Base-by-base conservation (phyloP, 1,140 invertebrate genomes). In the Muscidifurax raptorellus region DNA sequence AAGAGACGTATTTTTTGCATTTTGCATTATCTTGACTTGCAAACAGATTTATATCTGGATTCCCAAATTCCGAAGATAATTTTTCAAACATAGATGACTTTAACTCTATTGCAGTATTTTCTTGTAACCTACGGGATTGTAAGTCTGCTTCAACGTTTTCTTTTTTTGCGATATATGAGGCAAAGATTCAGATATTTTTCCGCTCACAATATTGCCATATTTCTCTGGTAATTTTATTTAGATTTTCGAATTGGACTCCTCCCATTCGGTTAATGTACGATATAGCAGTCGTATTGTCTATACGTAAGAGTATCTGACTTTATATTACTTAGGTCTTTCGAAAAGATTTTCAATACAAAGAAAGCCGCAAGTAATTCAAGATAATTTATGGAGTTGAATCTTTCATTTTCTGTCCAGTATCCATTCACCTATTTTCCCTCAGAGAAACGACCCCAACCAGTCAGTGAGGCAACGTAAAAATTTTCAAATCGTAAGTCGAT, bases 141-240 rank as follows among this genome's bases (percentile, higher is more conserved):
- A 36, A 10, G 71, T 86, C 82, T 18, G 85, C 85, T 0, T 81
- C 74, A 22, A 72, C 30, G 76, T 86, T 86, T 0, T 25, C 80
- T 74, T 66, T 66, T 64, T 88, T 86, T 15, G 44, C 81, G 15
- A 89, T 89, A 76, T 89, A 90, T 1, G 84, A 72, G 3, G 84
- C 84, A 28, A 82, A 82, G 9, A 85, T 78, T 40, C 44, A 77
- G 25, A 85, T 15, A 12, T 64, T 36, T 79, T 69, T 81, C 22
- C 28, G 4, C 64, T 85, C 80, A 25, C 84, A 85, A 72, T 59
- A 82, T 27, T 78, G 25, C 47, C 84, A 86, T 44, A 86, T 82
- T 32, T 84, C 4, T 44, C 77, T 82, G 0, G 85, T 75, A 44
- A 86, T n/a, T 5, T 82, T 59, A 84, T 76, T 86, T 59, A 84